Percentiles rank a stretch among this genome's conserved stretches.
phyloP scores from a whole-genome alignment of 1,140 invertebrate species.

The Pseudoatta argentina region DNA sequence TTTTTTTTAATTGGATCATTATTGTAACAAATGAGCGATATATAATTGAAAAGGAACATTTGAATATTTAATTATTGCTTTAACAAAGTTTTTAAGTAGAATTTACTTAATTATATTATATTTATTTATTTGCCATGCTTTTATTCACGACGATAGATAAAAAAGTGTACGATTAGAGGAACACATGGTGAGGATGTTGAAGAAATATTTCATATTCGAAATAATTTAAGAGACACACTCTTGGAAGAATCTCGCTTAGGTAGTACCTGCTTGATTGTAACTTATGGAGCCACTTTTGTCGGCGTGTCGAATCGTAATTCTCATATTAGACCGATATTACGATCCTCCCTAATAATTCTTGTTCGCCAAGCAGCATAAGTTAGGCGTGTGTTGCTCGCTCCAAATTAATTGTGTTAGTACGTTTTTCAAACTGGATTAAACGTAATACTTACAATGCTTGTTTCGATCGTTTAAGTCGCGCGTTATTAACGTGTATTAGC shows the following conservation, averaged over 20 bases:
- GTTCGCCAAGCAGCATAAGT: constrained; percentile 55
- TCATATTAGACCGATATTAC: constrained; percentile 73
- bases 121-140: not conserved
- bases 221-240: constrained; percentile 70
- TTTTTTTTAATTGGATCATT: too few relatives aligned
- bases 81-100: not conserved
- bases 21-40: too few relatives aligned
- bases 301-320: constrained; percentile 65
- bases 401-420: constrained; percentile 39
- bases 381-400: not conserved
- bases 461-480: constrained; percentile 18
- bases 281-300: constrained; percentile 73
- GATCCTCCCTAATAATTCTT: constrained; percentile 65
- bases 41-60: constrained; percentile 11
- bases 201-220: constrained; percentile 47
- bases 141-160: not conserved
- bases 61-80: not conserved
- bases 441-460: constrained; percentile 3
- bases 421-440: constrained; percentile 51
- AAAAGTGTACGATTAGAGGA: constrained; percentile 48
- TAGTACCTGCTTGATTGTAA: constrained; percentile 74
- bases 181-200: constrained; percentile 29
- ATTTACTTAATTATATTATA: not conserved
- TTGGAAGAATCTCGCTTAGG: constrained; percentile 35
- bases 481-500: constrained; percentile 43